Evolutionary conservation across 2,888 invertebrate genomes (phyloP).

Genomic region (Eupithecia centaureata): DNA sequence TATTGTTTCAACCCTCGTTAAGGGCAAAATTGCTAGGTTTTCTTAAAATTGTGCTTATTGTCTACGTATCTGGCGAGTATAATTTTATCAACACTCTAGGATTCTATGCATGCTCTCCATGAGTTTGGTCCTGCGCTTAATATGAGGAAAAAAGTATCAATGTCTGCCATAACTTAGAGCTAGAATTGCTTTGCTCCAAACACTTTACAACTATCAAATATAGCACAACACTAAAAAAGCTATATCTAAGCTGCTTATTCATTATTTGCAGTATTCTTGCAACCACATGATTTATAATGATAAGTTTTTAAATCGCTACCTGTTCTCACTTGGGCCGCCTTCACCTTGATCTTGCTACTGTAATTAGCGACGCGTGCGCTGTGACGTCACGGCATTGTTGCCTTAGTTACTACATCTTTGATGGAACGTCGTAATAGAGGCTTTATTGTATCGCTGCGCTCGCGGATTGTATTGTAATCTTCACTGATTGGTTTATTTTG

Average conservation of each 20-base stretch:
- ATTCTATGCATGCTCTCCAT: not conserved
- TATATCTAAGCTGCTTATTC: too few species aligned
- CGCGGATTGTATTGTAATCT: not conserved
- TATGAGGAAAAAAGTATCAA: too few species aligned
- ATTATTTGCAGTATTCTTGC: too few species aligned
- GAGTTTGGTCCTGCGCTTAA: not conserved
- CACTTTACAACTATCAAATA: too few species aligned
- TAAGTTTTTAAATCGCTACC: slow-evolving; percentile 45
- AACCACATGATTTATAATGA: not conserved
- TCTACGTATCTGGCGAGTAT: too few species aligned
- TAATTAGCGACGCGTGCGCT: slow-evolving; percentile 63
- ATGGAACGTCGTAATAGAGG: slow-evolving; percentile 15
- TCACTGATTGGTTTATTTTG: slow-evolving; percentile 40
- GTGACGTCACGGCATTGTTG: slow-evolving; percentile 65
- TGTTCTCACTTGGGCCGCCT: slow-evolving; percentile 40
- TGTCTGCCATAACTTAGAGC: not conserved
- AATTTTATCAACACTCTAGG: not conserved
- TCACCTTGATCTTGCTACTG: slow-evolving; percentile 75
- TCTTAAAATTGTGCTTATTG: too few species aligned
- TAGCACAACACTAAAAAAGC: too few species aligned
- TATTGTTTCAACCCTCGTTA: not conserved
- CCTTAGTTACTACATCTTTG: slow-evolving; percentile 27
- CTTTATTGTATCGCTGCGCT: slow-evolving; percentile 2
- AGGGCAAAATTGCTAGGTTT: not conserved
- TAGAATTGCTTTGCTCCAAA: too few species aligned